Evolutionary conservation across 2,888 invertebrate species (phyloP), one percentile per base, ranked within the genome.

Genomic region (Melikaiella ostensackeni): DNA sequence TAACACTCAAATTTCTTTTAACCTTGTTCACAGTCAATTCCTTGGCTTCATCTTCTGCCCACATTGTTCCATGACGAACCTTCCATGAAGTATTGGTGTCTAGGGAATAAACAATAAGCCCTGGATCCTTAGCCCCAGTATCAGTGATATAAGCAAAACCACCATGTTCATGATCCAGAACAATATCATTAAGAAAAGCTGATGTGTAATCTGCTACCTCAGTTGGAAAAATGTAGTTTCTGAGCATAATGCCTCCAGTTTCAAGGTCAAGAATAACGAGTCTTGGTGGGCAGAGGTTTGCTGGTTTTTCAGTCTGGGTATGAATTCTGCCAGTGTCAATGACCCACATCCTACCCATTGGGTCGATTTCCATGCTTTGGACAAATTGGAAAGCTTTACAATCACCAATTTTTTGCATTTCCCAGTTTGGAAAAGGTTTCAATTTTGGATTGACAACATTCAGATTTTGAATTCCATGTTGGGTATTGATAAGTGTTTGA

Each of bases 91-190:
- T 93, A 83, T 94, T 93, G 83, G 95, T 93, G 78, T 92, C 92
- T 59, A 94, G 91, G 1, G 95, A 94, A 90, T 94, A 96, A 11
- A 96, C 95, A 77, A 96, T 94, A 77, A 96, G 93, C 46, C 95
- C 96, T 8, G 96, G 95, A 91, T 95, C 95, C 0, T 92, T 91
- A 1, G 93, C 93, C 86, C 94, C 94, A 86, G 94, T 95, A 90
- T 96, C 96, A 1, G 95, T 95, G 55, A 96, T 96, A 86, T 96
- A 96, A 1, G 95, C 96, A 87, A 93, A 94, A 38, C 93, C 93
- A 30, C 93, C 93, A 85, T 95, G 95, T 77, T 94, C 94, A 87
- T 94, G 93, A 86, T 96, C 96, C 33, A 96, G 92, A 0, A 96
- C 96, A 66, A 96, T 92, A 88, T 96, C 96, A 87, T 95, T 95